These are phyloP conservation scores for Trichomycterus rosablanca DNA, from an alignment of 2,113 vertebrate genomes.

Conservation along the genomic window DNA sequence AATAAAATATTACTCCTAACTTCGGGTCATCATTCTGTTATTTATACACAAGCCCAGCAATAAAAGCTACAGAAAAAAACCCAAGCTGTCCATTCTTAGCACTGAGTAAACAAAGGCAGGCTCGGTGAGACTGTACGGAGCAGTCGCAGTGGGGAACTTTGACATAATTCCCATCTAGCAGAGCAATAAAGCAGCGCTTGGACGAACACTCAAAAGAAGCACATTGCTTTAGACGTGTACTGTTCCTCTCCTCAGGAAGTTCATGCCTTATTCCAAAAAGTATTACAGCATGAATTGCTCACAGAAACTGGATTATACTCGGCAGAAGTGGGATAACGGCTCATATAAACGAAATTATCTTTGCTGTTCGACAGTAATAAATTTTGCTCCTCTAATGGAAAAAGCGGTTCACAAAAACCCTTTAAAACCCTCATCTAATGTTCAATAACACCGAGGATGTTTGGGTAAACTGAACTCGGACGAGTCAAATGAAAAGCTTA, in stretches of 20 bases:
- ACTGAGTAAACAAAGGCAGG: neutral
- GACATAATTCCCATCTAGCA: conserved; percentile 18
- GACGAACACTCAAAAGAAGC: conserved; percentile 34
- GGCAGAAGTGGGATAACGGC: neutral
- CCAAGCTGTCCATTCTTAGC: neutral
- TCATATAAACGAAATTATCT: conserved; percentile 4
- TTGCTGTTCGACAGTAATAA: neutral
- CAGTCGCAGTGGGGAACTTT: neutral
- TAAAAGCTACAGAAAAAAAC: too few species aligned
- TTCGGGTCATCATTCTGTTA: too few species aligned
- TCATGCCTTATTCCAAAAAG: conserved; percentile 17
- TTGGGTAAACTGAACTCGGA: conserved; percentile 3
- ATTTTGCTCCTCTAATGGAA: conserved; percentile 15
- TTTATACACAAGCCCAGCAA: too few species aligned
- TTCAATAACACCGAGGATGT: conserved; percentile 4
- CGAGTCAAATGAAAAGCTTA: conserved; percentile 8
- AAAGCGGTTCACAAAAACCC: neutral
- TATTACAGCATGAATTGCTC: conserved; percentile 19
- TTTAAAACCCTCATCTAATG: conserved; percentile 16
- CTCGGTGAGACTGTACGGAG: neutral
- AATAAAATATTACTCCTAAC: too few species aligned
- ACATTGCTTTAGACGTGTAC: conserved; percentile 14
- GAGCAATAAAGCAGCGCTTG: conserved; percentile 14
- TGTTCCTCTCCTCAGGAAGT: conserved; percentile 19
- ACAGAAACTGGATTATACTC: conserved; percentile 14